Conservation (phyloP, 2,888 invertebrate species). For the Caenorhabditis drosophilae region DNA sequence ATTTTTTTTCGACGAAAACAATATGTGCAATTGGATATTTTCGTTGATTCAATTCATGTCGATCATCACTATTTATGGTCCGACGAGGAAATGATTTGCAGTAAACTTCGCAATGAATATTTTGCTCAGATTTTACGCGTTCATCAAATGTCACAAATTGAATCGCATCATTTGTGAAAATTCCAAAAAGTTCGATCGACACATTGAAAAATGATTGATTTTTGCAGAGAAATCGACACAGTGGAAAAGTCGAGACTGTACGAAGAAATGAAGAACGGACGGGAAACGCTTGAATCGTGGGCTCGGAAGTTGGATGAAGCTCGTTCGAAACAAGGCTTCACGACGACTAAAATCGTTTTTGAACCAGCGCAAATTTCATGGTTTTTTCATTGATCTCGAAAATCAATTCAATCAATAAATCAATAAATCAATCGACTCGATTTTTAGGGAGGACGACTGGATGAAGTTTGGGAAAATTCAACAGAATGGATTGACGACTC, state of each 20-base stretch:
- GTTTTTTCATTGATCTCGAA: no score
- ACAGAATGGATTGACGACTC: conserved; percentile 6
- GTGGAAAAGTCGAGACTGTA: conserved; percentile 8
- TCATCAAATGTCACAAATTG: conserved; percentile 21
- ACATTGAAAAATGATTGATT: not conserved
- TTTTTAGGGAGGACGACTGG: conserved; percentile 2
- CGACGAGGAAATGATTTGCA: conserved; percentile 17
- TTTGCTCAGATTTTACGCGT: conserved; percentile 25
- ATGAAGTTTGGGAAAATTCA: conserved; percentile 11
- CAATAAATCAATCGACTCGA: not conserved
- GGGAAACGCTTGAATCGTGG: conserved; percentile 15
- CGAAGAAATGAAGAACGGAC: conserved; percentile 15
- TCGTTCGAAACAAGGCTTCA: conserved; percentile 23
- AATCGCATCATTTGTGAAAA: conserved; percentile 19
- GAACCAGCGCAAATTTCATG: conserved; percentile 8
- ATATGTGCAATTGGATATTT: conserved; percentile 31
- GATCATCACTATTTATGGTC: conserved; percentile 37
- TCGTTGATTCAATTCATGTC: conserved; percentile 41
- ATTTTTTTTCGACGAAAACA: no score
- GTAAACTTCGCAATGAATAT: conserved; percentile 17
- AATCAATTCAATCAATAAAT: not conserved
- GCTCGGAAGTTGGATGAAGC: conserved; percentile 15
- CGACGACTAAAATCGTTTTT: conserved; percentile 11
- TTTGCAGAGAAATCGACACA: conserved; percentile 13
- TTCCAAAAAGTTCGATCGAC: not conserved